Evolutionary conservation across 2,888 invertebrate genomes (phyloP).

Genomic region (Pogonocherus hispidulus): DNA sequence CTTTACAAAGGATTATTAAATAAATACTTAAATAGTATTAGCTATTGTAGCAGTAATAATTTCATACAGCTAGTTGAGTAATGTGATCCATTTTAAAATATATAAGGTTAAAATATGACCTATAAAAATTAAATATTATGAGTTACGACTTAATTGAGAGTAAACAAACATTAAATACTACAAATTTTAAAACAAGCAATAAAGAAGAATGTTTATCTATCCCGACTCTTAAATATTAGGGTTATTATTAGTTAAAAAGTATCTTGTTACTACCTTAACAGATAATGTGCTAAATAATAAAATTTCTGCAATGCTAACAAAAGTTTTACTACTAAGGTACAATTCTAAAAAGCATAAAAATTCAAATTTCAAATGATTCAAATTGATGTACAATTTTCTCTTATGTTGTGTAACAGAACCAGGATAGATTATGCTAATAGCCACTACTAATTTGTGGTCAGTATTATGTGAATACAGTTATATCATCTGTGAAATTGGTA

Average conservation of each 20-base stretch:
- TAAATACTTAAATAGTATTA: too few species aligned
- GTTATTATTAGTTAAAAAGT: background rate
- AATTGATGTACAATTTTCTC: background rate
- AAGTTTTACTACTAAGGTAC: background rate
- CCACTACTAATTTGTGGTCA: background rate
- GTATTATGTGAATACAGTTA: conserved; percentile 12
- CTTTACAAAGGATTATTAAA: too few species aligned
- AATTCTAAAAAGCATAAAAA: background rate
- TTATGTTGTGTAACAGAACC: background rate
- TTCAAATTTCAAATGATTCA: background rate
- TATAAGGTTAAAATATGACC: conserved; percentile 15
- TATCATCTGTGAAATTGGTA: conserved; percentile 20
- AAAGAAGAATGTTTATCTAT: background rate
- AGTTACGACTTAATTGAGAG: background rate
- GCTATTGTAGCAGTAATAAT: background rate
- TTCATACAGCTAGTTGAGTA: background rate
- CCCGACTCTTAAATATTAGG: background rate
- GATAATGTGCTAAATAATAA: too few species aligned
- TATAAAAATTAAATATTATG: background rate
- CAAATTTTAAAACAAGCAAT: background rate
- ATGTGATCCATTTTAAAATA: background rate
- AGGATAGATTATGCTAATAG: background rate
- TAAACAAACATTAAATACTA: background rate
- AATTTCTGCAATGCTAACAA: background rate
- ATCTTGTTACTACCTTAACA: background rate